Percentiles rank a stretch among this genome's conserved stretches.
Evolutionary conservation across 2,888 invertebrate genomes (phyloP).

Genomic region (Philopedon plagiatum): DNA sequence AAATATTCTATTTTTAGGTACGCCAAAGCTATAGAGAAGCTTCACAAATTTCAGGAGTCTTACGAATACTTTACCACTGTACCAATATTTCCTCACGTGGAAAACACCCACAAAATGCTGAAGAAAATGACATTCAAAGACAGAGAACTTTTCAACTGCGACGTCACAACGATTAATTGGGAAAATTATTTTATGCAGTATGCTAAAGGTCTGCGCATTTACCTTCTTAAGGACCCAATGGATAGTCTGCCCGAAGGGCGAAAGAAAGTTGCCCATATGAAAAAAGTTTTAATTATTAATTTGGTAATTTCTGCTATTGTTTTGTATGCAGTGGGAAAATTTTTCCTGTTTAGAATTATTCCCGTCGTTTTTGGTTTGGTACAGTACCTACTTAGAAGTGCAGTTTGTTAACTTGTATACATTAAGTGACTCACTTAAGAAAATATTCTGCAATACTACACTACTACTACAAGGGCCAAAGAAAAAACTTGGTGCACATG

Average conservation of each 20-base stretch:
- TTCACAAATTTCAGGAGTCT: constrained; percentile 39
- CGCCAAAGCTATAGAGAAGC: constrained; percentile 1
- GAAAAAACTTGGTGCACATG: too few relatives aligned
- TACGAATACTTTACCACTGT: constrained; percentile 70
- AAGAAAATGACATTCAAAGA: constrained; percentile 73
- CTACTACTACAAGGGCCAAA: too few relatives aligned
- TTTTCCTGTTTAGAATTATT: constrained; percentile 32
- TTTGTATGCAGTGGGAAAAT: constrained; percentile 31
- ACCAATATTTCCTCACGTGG: constrained; percentile 72
- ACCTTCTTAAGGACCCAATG: constrained; percentile 79
- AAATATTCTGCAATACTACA: too few relatives aligned
- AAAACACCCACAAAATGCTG: constrained; percentile 75
- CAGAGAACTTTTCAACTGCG: constrained; percentile 75
- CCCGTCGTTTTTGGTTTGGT: constrained; percentile 28
- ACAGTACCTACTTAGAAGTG: constrained; percentile 5
- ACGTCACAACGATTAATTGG: constrained; percentile 82
- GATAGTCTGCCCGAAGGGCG: constrained; percentile 29
- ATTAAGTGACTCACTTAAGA: too few relatives aligned
- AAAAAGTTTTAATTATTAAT: not conserved
- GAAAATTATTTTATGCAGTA: constrained; percentile 79
- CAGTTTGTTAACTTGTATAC: not conserved
- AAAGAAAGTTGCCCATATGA: not conserved
- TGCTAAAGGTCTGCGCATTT: constrained; percentile 81
- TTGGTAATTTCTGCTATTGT: not conserved
- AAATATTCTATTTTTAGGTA: constrained; percentile 20